Evolutionary conservation across 1,140 invertebrate species (phyloP), one percentile per base, ranked within the genome.

Genomic region (Hylaeus volcanicus): DNA sequence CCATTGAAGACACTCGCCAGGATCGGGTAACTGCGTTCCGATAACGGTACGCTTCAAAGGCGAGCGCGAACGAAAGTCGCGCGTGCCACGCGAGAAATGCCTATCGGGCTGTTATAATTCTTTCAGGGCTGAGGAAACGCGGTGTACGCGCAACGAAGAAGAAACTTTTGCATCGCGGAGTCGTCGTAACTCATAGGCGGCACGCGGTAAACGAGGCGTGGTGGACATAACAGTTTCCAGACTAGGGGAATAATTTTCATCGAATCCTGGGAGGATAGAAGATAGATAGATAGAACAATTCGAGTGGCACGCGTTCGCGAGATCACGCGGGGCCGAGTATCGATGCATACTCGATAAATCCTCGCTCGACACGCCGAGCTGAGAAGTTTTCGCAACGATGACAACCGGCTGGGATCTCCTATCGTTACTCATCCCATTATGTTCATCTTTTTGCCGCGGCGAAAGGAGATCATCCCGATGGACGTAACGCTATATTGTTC

Each of bases 401-500:
- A 11, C n/a, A 63, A 85, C 80, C 79, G 65, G 56, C 58, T 58
- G 70, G 53, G 26, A 26, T 71, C 75, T 58, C 65, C 48, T 75
- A 66, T 85, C 83, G 88, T 88, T 86, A 79, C 81, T 88, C 87
- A 81, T 87, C 79, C 79, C 61, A 86, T 86, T 87, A 88, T 86
- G 75, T 64, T 58, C 58, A 12, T 74, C 71, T 74, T 66, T 64
- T 65, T 64, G 66, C 70, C 43, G n/a, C 65, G 84, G 79, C 84
- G 87, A 88, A 88, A 88, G 87, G 86, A 85, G 69, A 85, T 82
- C 73, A 58, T 45, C 15, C 37, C n/a, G n/a, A 73, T 74, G 70
- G 51, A 77, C 79, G 71, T 53, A 63, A 58, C 51, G 53, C 58
- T 69, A 83, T 83, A 83, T 64, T 66, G 70, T 83, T 66, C 26